Evolutionary conservation across 1,140 invertebrate species (phyloP).

Genomic region (Lepidurus apus): DNA sequence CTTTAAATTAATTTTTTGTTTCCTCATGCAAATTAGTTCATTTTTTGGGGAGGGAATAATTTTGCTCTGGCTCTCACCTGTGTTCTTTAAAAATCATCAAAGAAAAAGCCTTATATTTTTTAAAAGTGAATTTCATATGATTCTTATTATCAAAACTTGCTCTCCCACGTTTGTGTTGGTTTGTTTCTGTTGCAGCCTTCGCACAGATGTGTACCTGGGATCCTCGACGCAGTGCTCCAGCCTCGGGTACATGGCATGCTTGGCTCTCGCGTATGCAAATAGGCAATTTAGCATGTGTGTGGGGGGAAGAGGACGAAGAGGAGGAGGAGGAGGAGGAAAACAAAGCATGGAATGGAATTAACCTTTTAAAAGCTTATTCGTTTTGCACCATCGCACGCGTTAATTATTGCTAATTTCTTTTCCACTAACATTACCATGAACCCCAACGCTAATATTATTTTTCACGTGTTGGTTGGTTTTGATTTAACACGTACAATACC

Average conservation of each 20-base stretch:
- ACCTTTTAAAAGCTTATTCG: neutral
- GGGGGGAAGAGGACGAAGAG: neutral
- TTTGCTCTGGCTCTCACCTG: neutral
- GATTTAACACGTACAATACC: too few species aligned
- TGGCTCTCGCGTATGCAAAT: slow-evolving; percentile 18
- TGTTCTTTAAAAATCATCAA: neutral
- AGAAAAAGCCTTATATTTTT: neutral
- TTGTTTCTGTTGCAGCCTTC: slow-evolving; percentile 39
- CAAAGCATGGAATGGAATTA: neutral
- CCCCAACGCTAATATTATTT: neutral
- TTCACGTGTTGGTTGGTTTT: neutral
- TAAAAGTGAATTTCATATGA: neutral
- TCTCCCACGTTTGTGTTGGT: slow-evolving; percentile 21
- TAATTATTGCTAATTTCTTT: neutral
- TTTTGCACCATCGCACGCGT: slow-evolving; percentile 2
- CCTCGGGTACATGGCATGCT: slow-evolving; percentile 20
- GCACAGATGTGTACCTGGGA: slow-evolving; percentile 42
- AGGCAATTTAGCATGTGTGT: slow-evolving; percentile 12
- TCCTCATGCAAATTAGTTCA: neutral
- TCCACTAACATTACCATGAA: neutral
- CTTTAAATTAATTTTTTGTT: neutral
- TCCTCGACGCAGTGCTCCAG: slow-evolving; percentile 36
- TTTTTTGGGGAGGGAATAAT: neutral
- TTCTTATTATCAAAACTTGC: neutral
- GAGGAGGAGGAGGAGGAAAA: neutral